Evolutionary conservation across 2,113 vertebrate species (phyloP).

Genomic region (Herpailurus yagouaroundi): DNA sequence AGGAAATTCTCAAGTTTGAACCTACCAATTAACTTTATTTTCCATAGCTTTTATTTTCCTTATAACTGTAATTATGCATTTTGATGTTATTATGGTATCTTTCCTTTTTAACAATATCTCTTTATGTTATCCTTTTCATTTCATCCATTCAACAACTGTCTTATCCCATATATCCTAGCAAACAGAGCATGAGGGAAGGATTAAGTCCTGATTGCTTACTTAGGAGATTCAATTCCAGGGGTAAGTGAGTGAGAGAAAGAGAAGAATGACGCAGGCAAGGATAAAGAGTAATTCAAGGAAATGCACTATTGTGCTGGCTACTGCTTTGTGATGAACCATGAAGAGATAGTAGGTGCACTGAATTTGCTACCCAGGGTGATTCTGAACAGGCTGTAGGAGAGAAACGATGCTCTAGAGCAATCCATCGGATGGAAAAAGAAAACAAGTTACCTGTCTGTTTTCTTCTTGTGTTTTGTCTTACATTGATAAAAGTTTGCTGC

Average conservation of each 20-base stretch:
- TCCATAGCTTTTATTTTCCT: neutral
- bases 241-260: neutral
- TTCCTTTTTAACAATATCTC: neutral
- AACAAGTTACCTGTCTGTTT: neutral
- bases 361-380: neutral
- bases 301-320: neutral
- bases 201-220: neutral
- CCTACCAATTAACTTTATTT: constrained; percentile 17
- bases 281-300: constrained; percentile 20
- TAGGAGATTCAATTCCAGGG: neutral
- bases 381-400: neutral
- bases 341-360: neutral
- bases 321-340: neutral
- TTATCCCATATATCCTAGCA: neutral
- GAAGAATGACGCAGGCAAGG: neutral
- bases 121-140: constrained; percentile 3
- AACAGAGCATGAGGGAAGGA: neutral
- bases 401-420: neutral
- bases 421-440: neutral
- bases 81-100: neutral
- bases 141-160: neutral
- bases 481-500: neutral
- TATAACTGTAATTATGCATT: constrained; percentile 1
- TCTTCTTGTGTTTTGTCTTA: neutral
- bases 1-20: neutral